Evolutionary conservation across 2,113 vertebrate species (phyloP).

Genomic region (Ptyas mucosa): DNA sequence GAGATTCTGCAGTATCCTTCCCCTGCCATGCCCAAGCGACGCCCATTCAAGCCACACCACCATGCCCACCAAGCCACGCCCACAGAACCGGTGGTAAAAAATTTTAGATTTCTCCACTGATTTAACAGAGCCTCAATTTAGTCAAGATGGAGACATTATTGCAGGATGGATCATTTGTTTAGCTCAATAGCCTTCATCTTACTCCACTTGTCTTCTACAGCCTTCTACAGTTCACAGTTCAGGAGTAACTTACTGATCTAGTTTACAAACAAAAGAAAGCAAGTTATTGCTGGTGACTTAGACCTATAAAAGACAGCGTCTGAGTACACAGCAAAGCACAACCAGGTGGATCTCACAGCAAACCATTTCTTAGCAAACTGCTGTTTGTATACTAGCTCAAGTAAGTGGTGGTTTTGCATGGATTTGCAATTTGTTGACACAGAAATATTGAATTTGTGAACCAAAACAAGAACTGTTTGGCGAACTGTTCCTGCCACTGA

Average conservation of each 20-base stretch:
- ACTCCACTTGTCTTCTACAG: neutral
- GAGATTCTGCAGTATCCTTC: too few species aligned
- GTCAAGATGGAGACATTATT: neutral
- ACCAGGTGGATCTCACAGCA: neutral
- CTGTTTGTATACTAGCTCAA: neutral
- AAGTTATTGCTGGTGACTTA: neutral
- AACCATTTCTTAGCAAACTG: neutral
- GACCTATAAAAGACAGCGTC: neutral
- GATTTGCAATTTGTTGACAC: neutral
- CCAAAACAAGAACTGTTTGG: neutral
- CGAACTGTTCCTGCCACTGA: neutral
- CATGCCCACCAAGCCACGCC: too few species aligned
- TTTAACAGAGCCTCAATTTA: neutral
- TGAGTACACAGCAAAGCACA: neutral
- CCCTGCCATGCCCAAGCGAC: too few species aligned
- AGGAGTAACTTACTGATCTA: neutral
- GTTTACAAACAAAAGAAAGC: neutral
- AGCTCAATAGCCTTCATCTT: neutral
- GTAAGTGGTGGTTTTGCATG: neutral
- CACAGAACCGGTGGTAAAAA: too few species aligned
- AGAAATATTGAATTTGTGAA: neutral
- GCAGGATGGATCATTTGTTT: neutral
- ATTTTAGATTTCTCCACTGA: too few species aligned
- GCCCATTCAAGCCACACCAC: too few species aligned
- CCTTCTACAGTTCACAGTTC: neutral